Evolutionary conservation across 2,888 invertebrate species (phyloP).

Genomic region (Hyposoter didymator): DNA sequence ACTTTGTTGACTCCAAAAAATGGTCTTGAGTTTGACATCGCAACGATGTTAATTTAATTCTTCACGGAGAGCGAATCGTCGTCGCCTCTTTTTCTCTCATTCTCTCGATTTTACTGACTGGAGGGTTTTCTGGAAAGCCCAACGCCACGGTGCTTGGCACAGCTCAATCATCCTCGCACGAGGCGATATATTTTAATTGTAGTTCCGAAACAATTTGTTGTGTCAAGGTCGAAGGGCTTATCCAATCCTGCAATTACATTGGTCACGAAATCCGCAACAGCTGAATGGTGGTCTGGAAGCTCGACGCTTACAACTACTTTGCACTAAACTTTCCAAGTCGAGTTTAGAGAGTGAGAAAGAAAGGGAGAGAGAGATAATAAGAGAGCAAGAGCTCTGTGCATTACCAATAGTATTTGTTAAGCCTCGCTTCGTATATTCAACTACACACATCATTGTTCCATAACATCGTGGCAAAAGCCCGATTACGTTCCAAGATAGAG

Average conservation of each 20-base stretch:
- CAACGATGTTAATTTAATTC: conserved; percentile 21
- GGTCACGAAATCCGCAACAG: conserved; percentile 84
- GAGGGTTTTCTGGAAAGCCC: conserved; percentile 69
- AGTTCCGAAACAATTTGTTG: conserved; percentile 84
- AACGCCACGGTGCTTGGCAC: conserved; percentile 82
- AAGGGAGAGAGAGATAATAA: conserved; percentile 47
- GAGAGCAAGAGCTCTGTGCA: conserved; percentile 62
- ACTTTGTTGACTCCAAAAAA: neutral
- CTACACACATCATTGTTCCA: conserved; percentile 42
- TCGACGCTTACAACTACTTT: conserved; percentile 62
- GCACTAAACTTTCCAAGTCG: conserved; percentile 70
- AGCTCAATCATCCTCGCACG: conserved; percentile 80
- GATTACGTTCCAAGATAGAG: conserved; percentile 64
- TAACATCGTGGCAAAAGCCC: conserved; percentile 59
- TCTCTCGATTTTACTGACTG: conserved; percentile 39
- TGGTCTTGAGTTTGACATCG: conserved; percentile 45
- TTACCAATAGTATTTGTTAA: conserved; percentile 63
- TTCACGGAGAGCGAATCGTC: neutral
- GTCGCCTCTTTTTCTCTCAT: conserved; percentile 11
- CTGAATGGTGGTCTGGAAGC: conserved; percentile 74
- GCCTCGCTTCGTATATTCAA: conserved; percentile 33
- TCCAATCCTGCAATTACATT: conserved; percentile 81
- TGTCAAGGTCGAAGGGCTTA: conserved; percentile 83
- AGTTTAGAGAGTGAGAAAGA: conserved; percentile 50
- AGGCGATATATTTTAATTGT: conserved; percentile 83